Conservation (phyloP, 2,797 vertebrate genomes). For the Megaceryle alcyon region DNA sequence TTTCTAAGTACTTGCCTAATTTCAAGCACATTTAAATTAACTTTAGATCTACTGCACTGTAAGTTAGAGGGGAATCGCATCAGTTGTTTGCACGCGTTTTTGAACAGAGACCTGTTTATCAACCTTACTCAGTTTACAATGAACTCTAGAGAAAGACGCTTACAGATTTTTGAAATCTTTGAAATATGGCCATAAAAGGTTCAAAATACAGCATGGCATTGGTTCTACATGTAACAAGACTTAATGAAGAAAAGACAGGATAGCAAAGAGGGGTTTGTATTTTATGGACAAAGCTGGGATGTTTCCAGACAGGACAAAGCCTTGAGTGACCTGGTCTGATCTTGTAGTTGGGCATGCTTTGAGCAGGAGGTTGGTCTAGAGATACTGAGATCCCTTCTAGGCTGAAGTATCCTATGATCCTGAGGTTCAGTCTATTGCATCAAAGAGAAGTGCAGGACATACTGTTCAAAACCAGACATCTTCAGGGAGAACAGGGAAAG, state of each 20-base stretch:
- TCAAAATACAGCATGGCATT: not conserved
- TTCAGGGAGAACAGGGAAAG: fast-evolving
- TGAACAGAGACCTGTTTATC: not conserved
- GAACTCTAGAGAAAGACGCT: not conserved
- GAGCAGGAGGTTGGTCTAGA: not conserved
- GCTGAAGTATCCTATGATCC: not conserved
- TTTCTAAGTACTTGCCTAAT: not conserved
- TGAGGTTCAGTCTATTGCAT: not conserved
- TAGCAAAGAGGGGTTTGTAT: not conserved
- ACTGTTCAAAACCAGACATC: not conserved
- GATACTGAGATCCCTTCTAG: not conserved
- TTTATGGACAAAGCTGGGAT: not conserved
- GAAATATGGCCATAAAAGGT: not conserved
- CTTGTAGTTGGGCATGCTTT: not conserved
- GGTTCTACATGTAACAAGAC: not conserved
- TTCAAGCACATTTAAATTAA: not conserved
- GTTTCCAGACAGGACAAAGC: not conserved
- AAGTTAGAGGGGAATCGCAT: not conserved
- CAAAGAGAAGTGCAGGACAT: not conserved
- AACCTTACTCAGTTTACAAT: not conserved
- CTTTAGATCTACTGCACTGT: not conserved
- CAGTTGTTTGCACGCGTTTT: not conserved
- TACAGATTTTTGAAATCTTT: not conserved
- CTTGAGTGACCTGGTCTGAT: not conserved
- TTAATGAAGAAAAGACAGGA: not conserved